phyloP scores from a whole-genome alignment of 2,888 invertebrate species.

The Chaetogeoica ovagalla region DNA sequence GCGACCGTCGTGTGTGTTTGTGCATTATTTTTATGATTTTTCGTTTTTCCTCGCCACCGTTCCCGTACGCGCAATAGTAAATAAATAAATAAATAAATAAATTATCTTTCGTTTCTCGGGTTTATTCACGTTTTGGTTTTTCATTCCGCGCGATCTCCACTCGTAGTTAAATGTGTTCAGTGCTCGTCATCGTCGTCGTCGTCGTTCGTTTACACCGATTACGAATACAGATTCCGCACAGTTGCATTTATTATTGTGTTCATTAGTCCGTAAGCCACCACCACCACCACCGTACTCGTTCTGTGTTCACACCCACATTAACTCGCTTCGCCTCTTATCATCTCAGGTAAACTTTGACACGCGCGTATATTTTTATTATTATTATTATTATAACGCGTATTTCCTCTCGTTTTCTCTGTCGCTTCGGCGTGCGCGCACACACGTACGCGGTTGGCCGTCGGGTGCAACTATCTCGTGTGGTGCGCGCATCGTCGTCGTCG shows the following conservation, averaged over 20 bases:
- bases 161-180: conserved; percentile 27
- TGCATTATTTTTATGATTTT: conserved; percentile 17
- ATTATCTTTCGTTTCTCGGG: too few species aligned
- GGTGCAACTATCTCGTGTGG: background rate
- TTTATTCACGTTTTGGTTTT: too few species aligned
- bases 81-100: too few species aligned
- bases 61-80: too few species aligned
- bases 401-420: conserved; percentile 22
- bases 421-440: background rate
- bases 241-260: conserved; percentile 44
- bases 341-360: conserved; percentile 49
- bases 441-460: background rate
- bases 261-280: conserved; percentile 32
- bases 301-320: conserved; percentile 2
- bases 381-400: background rate
- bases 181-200: conserved; percentile 2
- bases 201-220: conserved; percentile 9
- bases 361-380: background rate
- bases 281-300: conserved; percentile 1
- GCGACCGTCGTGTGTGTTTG: conserved; percentile 38
- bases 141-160: background rate
- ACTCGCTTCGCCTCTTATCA: background rate
- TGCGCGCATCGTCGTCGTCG: background rate
- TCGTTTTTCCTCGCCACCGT: background rate
- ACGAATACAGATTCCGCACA: background rate